Conservation (phyloP, 2,797 vertebrate species). For the Sphenodon punctatus region DNA sequence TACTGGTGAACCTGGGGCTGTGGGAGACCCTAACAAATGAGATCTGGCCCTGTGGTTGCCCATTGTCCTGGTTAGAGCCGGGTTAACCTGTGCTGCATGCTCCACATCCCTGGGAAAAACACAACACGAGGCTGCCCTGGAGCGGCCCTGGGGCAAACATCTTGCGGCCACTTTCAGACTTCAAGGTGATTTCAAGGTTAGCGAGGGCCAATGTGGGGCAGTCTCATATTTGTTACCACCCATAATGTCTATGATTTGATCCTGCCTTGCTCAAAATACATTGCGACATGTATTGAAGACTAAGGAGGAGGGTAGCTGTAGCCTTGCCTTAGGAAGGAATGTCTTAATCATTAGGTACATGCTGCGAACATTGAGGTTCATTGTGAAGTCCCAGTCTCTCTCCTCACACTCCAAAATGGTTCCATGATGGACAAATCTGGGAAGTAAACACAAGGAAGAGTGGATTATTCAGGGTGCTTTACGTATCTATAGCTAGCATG, state of each 20-base stretch:
- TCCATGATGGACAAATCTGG: constrained; percentile 93
- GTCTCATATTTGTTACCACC: too few relatives aligned
- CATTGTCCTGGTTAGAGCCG: too few relatives aligned
- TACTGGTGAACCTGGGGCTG: too few relatives aligned
- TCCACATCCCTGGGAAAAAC: too few relatives aligned
- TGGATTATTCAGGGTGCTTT: not conserved
- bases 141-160: too few relatives aligned
- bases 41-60: too few relatives aligned
- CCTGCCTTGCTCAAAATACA: not conserved
- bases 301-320: not conserved
- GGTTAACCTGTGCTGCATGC: too few relatives aligned
- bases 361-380: constrained; percentile 92
- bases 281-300: not conserved
- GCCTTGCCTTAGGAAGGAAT: constrained; percentile 89
- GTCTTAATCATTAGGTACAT: constrained; percentile 95
- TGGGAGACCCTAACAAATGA: too few relatives aligned
- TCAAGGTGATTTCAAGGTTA: too few relatives aligned
- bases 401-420: constrained; percentile 91
- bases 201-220: too few relatives aligned
- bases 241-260: not conserved
- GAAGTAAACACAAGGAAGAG: not conserved
- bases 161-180: too few relatives aligned
- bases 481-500: not conserved
- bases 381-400: constrained; percentile 92
- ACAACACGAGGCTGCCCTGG: too few relatives aligned